Percentiles rank a stretch among this genome's conserved stretches.
Evolutionary conservation across 2,113 vertebrate species (phyloP).

Genomic region (Etheostoma cragini): DNA sequence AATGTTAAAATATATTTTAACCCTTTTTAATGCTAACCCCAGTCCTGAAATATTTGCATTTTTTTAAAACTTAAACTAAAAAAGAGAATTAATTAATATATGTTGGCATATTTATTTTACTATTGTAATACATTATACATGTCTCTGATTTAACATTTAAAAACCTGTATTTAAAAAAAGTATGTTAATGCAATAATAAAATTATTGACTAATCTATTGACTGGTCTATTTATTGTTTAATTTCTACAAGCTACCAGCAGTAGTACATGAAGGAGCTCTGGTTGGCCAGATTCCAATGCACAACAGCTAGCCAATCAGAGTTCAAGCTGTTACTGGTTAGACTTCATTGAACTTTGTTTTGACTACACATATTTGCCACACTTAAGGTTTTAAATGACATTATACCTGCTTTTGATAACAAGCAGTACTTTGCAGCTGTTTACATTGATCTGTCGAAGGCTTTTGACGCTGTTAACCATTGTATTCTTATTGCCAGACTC

Average conservation of each 20-base stretch:
- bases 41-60: not conserved
- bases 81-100: not conserved
- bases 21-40: not conserved
- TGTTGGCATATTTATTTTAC: not conserved
- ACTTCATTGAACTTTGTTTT: too few relatives aligned
- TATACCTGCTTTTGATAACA: too few relatives aligned
- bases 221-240: not conserved
- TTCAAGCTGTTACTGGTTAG: not conserved
- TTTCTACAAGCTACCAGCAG: too few relatives aligned
- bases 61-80: not conserved
- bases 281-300: not conserved
- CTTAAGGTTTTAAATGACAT: too few relatives aligned
- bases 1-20: not conserved
- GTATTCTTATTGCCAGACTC: too few relatives aligned
- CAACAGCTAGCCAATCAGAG: not conserved
- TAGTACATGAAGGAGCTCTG: not conserved
- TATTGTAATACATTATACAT: not conserved
- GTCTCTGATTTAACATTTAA: not conserved
- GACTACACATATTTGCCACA: too few relatives aligned
- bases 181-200: conserved; percentile 40
- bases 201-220: not conserved
- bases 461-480: too few relatives aligned
- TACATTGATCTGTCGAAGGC: too few relatives aligned
- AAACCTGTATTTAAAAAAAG: not conserved
- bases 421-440: too few relatives aligned